Percentiles rank a stretch among this genome's conserved stretches.
These are phyloP conservation scores for Mamestra configurata DNA, from an alignment of 1,140 invertebrate species.

Conservation along the genomic window DNA sequence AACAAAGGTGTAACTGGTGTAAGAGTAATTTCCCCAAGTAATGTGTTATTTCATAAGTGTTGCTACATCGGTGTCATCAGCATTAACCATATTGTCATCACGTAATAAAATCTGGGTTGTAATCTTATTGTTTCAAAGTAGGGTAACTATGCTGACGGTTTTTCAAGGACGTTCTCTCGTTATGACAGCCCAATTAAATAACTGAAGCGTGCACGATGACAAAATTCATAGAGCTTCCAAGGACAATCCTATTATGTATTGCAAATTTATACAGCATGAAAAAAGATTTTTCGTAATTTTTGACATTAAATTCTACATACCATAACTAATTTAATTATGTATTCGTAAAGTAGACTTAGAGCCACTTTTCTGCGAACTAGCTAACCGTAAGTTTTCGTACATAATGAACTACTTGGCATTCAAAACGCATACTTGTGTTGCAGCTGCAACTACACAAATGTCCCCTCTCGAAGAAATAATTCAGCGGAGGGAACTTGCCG, in stretches of 20 bases:
- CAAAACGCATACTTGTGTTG: slow-evolving; percentile 51
- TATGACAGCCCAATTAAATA: slow-evolving; percentile 36
- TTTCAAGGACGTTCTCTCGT: slow-evolving; percentile 34
- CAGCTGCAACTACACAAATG: slow-evolving; percentile 47
- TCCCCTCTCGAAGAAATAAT: slow-evolving; percentile 38
- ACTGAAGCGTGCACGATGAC: slow-evolving; percentile 29
- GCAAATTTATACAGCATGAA: slow-evolving; percentile 22
- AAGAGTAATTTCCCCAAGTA: slow-evolving; percentile 31
- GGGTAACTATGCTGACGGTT: slow-evolving; percentile 28
- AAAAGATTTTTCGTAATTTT: slow-evolving; percentile 30
- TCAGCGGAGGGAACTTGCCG: slow-evolving; percentile 10
- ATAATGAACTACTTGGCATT: slow-evolving; percentile 60
- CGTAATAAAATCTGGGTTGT: slow-evolving; percentile 40
- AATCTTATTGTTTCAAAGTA: slow-evolving; percentile 51
- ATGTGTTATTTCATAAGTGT: slow-evolving; percentile 40
- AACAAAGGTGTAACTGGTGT: slow-evolving; percentile 50
- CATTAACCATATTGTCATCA: slow-evolving; percentile 47
- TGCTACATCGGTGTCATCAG: slow-evolving; percentile 39
- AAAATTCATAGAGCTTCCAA: slow-evolving; percentile 29
- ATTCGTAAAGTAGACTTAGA: slow-evolving; percentile 36
- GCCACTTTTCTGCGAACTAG: slow-evolving; percentile 48
- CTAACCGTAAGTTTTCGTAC: slow-evolving; percentile 48
- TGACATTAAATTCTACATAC: slow-evolving; percentile 28
- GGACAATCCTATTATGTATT: slow-evolving; percentile 37
- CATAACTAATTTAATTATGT: slow-evolving; percentile 19